Base-by-base conservation (phyloP, 2,797 vertebrate species). In the Threskiornis aethiopicus region DNA sequence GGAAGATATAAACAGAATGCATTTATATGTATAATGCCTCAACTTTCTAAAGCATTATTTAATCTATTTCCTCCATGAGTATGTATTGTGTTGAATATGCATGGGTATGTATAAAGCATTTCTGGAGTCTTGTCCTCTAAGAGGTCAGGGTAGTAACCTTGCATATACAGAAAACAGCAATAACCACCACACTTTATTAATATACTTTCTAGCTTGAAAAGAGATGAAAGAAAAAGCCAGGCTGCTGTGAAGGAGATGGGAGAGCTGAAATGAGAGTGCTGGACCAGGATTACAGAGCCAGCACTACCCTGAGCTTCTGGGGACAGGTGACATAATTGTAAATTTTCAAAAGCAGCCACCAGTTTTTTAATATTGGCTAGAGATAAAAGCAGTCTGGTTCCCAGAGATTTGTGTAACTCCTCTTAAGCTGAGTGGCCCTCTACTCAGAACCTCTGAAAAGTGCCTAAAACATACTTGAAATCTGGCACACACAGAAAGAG, bases 41-140 rank as follows among this genome's bases (percentile, higher is more conserved):
- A 29, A 22, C 49, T 93, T 93, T 94, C 81, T 84, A 91, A 92
- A 93, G 84, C 71, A 62, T 97, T 97, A 96, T 96, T 97, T 94
- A 96, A 95, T 96, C 97, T 87, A 57, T 83, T 96, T 94, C 57
- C 64, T 96, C 92, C 96, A 65, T 62, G 81, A 95, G 80, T 87
- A 59, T 86, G 88, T 62, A 91, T 83, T 71, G 91, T 92, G 79
- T 89, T 94, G 90, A 97, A 97, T 97, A 96, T 94, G 80, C 25
- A 93, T 84, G 83, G 89, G 12, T 89, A n/a, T 81, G 55, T 76
- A 83, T 51, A 91, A 97, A 95, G 84, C 67, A 33, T 80, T 92
- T 73, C 52, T 84, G 85, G 54, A 89, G 59, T 42, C 55, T 58
- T 96, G 77, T 90, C 57, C 86, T 86, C 71, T 71, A 47, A 89